Evolutionary conservation across 2,113 vertebrate genomes (phyloP), one percentile per base, ranked within the genome.

Genomic region (Chionodraco myersi): DNA sequence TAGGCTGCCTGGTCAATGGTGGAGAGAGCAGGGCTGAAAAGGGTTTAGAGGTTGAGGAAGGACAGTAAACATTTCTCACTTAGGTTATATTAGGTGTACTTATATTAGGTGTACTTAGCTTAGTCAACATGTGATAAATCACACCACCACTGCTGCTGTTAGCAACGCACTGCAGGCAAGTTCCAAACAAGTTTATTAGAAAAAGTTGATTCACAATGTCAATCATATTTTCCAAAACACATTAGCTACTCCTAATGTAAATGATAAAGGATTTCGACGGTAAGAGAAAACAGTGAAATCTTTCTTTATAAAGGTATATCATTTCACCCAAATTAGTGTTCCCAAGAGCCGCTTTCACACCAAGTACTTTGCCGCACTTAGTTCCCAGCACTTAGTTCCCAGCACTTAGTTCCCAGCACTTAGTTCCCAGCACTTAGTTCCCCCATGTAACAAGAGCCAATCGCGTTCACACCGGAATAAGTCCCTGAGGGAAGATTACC

Each of bases 21-120:
- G 62, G 44, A 77, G 45, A 72, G 65, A 74, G 34, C 3, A 12
- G 30, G 4, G 56, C 71, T 83, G 63, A 7, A 80, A 59, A 48
- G 57, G 9, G 66, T 76, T 51, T 34, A 82, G 76, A 77, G 63
- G 71, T 67, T 61, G 75, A 44, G 82, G 47, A 63, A 82, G 57
- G 73, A 71, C 34, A 69, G 13, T 26, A 75, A 68, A 71, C 68
- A 68, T 26, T 77, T 26, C 45, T 80, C 64, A 16, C 44, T 80
- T 13, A 49, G 44, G 56, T 71, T 21, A 21, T 21, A 21, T 21
- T 21, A 21, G 21, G 21, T 21, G 21, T 21, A 21, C 21, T 21
- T 79, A 67, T 14, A 66, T 54, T 58, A 65, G 54, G 30, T 26
- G 62, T 62, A 61, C n/a, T 52, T 30, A 34, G 58, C 77, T 77